Evolutionary conservation across 1,140 invertebrate genomes (phyloP).

Genomic region (Panulirus ornatus): DNA sequence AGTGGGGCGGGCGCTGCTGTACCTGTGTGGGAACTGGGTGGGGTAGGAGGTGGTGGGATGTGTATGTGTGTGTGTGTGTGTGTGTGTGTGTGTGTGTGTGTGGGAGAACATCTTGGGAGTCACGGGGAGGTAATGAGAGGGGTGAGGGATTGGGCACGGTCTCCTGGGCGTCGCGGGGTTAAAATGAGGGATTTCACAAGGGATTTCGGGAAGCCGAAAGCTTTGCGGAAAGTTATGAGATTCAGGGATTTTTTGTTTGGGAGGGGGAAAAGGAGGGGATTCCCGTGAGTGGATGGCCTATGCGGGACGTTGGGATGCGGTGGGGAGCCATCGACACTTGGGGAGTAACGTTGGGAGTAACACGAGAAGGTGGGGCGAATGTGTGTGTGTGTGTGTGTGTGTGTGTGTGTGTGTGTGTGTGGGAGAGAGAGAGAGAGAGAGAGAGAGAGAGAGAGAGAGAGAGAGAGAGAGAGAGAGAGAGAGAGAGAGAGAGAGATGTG

Average conservation of each 20-base stretch:
- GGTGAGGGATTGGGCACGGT: no score
- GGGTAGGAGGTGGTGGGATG: no score
- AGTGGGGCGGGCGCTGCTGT: no score
- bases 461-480: background rate
- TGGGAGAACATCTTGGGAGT: no score
- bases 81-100: no score
- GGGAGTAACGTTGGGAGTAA: background rate
- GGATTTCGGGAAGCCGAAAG: background rate
- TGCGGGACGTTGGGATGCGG: background rate
- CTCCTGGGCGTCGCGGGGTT: background rate
- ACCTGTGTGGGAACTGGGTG: no score
- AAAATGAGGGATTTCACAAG: background rate
- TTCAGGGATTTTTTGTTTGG: background rate
- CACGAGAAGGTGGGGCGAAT: background rate
- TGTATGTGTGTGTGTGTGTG: no score
- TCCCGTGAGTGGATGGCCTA: background rate
- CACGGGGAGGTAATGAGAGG: no score
- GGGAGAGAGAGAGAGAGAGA: conserved; percentile 33
- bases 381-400: background rate
- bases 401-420: background rate
- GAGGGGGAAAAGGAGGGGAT: background rate
- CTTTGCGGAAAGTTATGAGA: background rate
- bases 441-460: conserved; percentile 41
- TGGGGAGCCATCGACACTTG: no score
- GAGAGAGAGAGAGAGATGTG: background rate